These are phyloP conservation scores for Eupithecia tripunctaria DNA, from an alignment of 2,888 invertebrate genomes.

Conservation along the genomic window DNA sequence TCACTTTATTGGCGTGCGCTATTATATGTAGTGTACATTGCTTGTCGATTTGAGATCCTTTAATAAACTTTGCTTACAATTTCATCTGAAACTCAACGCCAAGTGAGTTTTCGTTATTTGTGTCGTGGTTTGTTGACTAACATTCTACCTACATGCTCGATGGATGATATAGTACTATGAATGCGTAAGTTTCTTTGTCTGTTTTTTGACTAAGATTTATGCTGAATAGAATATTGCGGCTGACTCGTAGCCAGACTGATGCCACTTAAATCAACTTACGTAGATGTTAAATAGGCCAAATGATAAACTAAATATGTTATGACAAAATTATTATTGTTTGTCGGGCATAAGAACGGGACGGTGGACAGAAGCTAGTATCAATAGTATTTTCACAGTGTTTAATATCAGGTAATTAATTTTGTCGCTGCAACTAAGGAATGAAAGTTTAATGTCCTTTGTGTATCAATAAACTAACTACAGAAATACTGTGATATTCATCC, in stretches of 20 bases:
- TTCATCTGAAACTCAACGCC: too few relatives aligned
- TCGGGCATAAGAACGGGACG: background rate
- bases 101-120: too few relatives aligned
- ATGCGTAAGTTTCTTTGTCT: background rate
- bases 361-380: background rate
- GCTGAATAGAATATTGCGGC: background rate
- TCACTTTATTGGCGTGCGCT: too few relatives aligned
- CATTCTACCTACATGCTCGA: too few relatives aligned
- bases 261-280: background rate
- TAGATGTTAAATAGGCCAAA: conserved; percentile 1
- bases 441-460: conserved; percentile 53
- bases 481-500: conserved; percentile 80
- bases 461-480: conserved; percentile 63
- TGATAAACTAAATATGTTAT: background rate
- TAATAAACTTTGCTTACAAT: too few relatives aligned
- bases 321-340: background rate
- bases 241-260: background rate
- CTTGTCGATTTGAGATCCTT: too few relatives aligned
- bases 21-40: too few relatives aligned
- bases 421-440: conserved; percentile 4
- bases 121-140: too few relatives aligned
- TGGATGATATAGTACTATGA: background rate
- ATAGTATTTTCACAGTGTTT: conserved; percentile 15
- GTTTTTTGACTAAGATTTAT: background rate
- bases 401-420: conserved; percentile 6